These are phyloP conservation scores for Paralvinella palmiformis DNA, from an alignment of 1,140 invertebrate species.

Conservation along the genomic window DNA sequence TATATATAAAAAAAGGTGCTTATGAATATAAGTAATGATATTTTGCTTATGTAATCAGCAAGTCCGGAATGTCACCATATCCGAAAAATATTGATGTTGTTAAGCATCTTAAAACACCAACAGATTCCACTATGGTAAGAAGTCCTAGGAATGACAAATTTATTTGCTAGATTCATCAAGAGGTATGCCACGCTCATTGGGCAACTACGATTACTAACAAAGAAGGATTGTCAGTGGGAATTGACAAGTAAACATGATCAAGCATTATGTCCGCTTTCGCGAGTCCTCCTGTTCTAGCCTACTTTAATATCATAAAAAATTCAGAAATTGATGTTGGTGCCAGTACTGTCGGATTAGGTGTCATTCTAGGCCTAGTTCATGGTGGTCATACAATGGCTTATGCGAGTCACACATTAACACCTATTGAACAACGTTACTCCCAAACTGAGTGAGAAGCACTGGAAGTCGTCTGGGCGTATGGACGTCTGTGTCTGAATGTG, in stretches of 20 bases:
- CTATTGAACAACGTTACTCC: slow-evolving; percentile 26
- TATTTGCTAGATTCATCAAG: not conserved
- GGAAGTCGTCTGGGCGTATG: slow-evolving; percentile 39
- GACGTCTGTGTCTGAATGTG: slow-evolving; percentile 43
- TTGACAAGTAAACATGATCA: not conserved
- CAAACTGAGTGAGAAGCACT: slow-evolving; percentile 45
- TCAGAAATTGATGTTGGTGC: too few species aligned
- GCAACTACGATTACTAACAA: not conserved
- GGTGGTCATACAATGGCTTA: slow-evolving; percentile 17
- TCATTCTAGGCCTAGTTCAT: not conserved
- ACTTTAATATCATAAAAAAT: not conserved
- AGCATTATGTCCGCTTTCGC: not conserved
- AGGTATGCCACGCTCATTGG: not conserved
- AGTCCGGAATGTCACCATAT: not conserved
- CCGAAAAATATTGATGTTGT: not conserved
- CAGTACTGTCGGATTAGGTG: too few species aligned
- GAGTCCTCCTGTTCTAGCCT: not conserved
- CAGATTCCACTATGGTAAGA: not conserved
- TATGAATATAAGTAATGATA: not conserved
- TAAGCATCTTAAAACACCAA: not conserved
- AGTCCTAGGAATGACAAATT: slow-evolving; percentile 12
- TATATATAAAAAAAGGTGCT: not conserved
- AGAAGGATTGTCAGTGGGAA: not conserved
- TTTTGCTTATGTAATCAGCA: not conserved
- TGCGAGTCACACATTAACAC: not conserved